These are phyloP conservation scores for Microplitis deprimator DNA, from an alignment of 2,888 invertebrate species.

Conservation along the genomic window DNA sequence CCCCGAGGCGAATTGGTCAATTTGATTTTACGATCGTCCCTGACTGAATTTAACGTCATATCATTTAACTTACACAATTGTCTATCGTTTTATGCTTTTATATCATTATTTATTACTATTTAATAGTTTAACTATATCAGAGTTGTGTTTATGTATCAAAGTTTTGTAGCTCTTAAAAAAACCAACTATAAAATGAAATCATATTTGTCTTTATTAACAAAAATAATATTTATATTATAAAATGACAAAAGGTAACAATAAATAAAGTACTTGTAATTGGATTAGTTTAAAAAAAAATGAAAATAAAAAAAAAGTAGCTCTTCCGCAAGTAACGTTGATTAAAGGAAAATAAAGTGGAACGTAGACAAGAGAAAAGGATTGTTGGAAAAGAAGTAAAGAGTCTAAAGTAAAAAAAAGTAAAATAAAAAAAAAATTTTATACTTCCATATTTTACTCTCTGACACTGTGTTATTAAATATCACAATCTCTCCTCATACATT, in stretches of 20 bases:
- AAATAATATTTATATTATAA: background rate
- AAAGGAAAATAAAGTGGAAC: conserved; percentile 6
- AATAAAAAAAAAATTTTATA: conserved; percentile 2
- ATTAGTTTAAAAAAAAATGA: background rate
- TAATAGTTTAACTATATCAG: background rate
- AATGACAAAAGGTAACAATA: conserved; percentile 9
- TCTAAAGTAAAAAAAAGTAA: background rate
- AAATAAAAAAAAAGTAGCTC: conserved; percentile 9
- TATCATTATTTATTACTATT: background rate
- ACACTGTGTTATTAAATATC: background rate
- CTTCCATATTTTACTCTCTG: background rate
- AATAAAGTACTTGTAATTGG: background rate
- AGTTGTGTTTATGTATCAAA: too few relatives aligned
- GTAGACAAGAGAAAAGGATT: background rate
- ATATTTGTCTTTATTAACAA: background rate
- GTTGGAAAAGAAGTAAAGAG: background rate
- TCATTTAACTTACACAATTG: background rate
- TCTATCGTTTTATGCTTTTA: background rate
- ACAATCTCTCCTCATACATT: background rate
- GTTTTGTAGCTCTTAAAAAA: too few relatives aligned
- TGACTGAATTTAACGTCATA: background rate
- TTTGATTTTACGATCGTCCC: background rate
- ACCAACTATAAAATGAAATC: too few relatives aligned
- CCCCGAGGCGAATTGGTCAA: background rate
- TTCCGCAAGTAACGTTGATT: conserved; percentile 7